Evolutionary conservation across 2,113 vertebrate species (phyloP).

Genomic region (Rostratula benghalensis): DNA sequence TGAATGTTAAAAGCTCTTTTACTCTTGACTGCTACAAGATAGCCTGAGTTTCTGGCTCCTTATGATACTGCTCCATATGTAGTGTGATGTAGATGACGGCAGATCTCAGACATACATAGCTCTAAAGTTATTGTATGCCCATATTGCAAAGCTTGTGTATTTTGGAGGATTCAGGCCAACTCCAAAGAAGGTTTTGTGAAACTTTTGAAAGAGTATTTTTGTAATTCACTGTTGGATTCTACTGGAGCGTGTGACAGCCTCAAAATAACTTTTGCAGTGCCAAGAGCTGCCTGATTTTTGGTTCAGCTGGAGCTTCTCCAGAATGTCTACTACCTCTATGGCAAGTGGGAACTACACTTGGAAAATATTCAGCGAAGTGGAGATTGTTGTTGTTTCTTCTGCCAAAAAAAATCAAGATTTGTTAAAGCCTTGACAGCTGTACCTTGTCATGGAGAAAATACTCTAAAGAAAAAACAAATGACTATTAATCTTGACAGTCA

Average conservation of each 20-base stretch:
- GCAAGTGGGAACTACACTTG: slow-evolving; percentile 35
- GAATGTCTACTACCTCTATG: slow-evolving; percentile 37
- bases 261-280: slow-evolving; percentile 22
- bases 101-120: neutral
- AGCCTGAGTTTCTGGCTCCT: neutral
- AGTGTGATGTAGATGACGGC: neutral
- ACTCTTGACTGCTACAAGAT: neutral
- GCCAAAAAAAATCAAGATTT: slow-evolving; percentile 52
- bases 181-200: slow-evolving; percentile 2
- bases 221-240: neutral
- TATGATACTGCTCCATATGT: neutral
- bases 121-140: neutral
- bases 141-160: neutral
- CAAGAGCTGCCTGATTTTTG: slow-evolving; percentile 4
- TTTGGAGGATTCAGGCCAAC: slow-evolving; percentile 4
- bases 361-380: slow-evolving; percentile 57
- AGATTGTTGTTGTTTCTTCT: slow-evolving; percentile 43
- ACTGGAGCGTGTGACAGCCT: neutral
- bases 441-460: slow-evolving; percentile 50
- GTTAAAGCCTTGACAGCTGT: slow-evolving; percentile 49
- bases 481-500: slow-evolving; percentile 6
- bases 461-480: slow-evolving; percentile 27
- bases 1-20: neutral
- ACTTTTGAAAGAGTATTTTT: neutral
- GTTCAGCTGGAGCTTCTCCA: slow-evolving; percentile 28